Evolutionary conservation across 2,888 invertebrate species (phyloP), one percentile per base, ranked within the genome.

Genomic region (Xylota sylvarum): DNA sequence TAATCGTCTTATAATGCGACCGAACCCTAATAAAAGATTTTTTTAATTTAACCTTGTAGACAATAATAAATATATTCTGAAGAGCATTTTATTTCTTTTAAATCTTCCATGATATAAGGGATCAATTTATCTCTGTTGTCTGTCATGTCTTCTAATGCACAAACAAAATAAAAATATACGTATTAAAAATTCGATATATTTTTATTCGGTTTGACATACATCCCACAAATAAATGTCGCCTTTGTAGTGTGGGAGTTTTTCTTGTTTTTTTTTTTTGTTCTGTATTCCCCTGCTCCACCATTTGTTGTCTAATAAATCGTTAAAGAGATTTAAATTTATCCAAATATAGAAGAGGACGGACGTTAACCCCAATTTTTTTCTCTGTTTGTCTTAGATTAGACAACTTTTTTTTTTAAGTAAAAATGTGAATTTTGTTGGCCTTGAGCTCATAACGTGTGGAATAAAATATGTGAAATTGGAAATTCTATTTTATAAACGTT

Each of bases 341-440:
- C 56, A 56, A 56, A 56, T 56, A 56, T 56, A 56, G 56, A 56
- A 56, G 56, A 35, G 32, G 30, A 56, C 56, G 56, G 56, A 17
- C 56, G 14, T 32, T 56, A 32, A 56, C 56, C 56, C 56, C 56
- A 32, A 56, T 27, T 30, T 52, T 5, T 30, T 35, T 35, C 7
- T 35, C 35, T 7, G 56, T 9, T 56, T 56, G 12, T 56, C 35
- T 56, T 17, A 56, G 35, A 35, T 56, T 52, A 52, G 52, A 27
- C 4, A 7, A 12, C 17, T 46, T 35, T 37, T 37, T 23, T 37
- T 35, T 35, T 35, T 7, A 37, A 37, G 37, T 10, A 6, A 37
- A 43, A 43, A 43, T 4, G 43, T 14, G 43, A 43, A 14, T 43
- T 14, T 43, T n/a, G 5, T 10, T 14, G 43, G 43, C 43, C 43